These are phyloP conservation scores for Tetanocera ferruginea DNA, from an alignment of 2,888 invertebrate species.

Conservation along the genomic window DNA sequence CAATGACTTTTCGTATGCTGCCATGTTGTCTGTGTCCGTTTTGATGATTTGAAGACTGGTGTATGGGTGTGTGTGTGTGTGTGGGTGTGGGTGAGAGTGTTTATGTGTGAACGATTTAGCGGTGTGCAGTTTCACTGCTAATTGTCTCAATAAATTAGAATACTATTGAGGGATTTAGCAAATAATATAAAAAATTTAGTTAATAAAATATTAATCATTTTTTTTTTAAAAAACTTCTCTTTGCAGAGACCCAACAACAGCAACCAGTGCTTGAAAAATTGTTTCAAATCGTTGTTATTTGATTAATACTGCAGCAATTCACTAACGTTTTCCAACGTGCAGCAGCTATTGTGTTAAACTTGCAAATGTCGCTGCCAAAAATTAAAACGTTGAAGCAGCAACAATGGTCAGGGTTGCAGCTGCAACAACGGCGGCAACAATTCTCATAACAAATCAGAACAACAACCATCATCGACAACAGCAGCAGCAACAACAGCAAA, in stretches of 20 bases:
- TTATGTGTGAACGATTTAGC: not conserved
- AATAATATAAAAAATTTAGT: too few relatives aligned
- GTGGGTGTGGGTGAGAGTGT: slow-evolving; percentile 8
- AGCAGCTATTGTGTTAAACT: not conserved
- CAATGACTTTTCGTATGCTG: slow-evolving; percentile 15
- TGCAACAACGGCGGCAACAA: slow-evolving; percentile 57
- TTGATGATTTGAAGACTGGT: not conserved
- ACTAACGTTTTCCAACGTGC: not conserved
- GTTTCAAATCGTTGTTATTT: slow-evolving; percentile 32
- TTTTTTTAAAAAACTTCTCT: not conserved
- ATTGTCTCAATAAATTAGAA: too few relatives aligned
- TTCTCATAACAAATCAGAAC: slow-evolving; percentile 55
- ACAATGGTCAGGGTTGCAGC: slow-evolving; percentile 59
- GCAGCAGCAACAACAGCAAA: slow-evolving; percentile 57
- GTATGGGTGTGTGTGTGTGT: slow-evolving; percentile 17
- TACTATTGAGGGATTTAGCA: too few relatives aligned
- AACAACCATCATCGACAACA: slow-evolving; percentile 39
- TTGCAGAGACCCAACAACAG: slow-evolving; percentile 28
- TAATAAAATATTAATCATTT: not conserved
- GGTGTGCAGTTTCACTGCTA: not conserved
- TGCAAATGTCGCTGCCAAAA: slow-evolving; percentile 47
- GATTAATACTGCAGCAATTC: too few relatives aligned
- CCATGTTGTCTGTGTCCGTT: not conserved
- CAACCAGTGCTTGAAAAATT: slow-evolving; percentile 35
- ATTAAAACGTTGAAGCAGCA: slow-evolving; percentile 26